These are phyloP conservation scores for Conchocele bisecta DNA, from an alignment of 2,888 invertebrate genomes.

Conservation along the genomic window DNA sequence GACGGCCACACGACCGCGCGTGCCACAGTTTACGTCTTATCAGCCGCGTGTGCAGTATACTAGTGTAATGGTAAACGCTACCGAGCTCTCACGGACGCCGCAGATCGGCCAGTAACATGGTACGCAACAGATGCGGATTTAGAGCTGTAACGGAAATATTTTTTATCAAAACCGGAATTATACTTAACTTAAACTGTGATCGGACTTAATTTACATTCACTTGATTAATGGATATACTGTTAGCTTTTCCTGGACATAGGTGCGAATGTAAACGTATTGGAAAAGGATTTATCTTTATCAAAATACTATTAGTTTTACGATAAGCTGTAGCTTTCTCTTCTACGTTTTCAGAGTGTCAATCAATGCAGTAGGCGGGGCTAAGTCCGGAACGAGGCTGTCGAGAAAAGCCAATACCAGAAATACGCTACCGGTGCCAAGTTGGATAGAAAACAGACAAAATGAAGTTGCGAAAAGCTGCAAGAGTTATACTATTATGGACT, in stretches of 20 bases:
- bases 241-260: too few species aligned
- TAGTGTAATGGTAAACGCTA: too few species aligned
- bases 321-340: slow-evolving; percentile 56
- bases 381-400: slow-evolving; percentile 69
- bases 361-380: slow-evolving; percentile 72
- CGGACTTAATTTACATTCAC: too few species aligned
- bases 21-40: slow-evolving; percentile 34
- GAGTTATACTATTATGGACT: slow-evolving; percentile 69
- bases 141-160: too few species aligned
- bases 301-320: slow-evolving; percentile 61
- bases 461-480: slow-evolving; percentile 70
- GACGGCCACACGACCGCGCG: slow-evolving; percentile 48
- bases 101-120: too few species aligned
- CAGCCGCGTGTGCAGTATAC: background rate
- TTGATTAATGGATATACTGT: too few species aligned
- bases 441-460: slow-evolving; percentile 69
- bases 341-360: slow-evolving; percentile 68
- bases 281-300: slow-evolving; percentile 56
- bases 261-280: slow-evolving; percentile 43
- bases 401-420: slow-evolving; percentile 61
- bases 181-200: too few species aligned
- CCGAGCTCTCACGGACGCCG: too few species aligned
- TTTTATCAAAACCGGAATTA: too few species aligned
- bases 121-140: slow-evolving; percentile 12
- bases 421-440: slow-evolving; percentile 47